Base-by-base conservation (phyloP, 2,888 invertebrate species). In the Drosophila melanosoma region DNA sequence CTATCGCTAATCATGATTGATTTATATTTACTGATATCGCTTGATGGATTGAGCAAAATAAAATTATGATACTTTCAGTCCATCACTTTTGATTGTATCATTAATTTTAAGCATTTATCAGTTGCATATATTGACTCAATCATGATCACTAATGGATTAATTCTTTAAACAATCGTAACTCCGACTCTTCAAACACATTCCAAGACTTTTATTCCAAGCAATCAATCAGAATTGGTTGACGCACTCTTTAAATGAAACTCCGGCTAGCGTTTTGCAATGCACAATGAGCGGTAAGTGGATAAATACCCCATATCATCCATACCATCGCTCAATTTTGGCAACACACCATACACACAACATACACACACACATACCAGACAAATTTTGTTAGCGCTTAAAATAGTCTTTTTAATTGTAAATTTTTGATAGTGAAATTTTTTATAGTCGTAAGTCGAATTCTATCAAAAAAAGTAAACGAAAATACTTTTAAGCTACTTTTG, bases 401-500 rank as follows among this genome's bases (percentile, higher is more conserved):
- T 74, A 51, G 57, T 69, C 64, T 77, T 63, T 66, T 79, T 69
- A 63, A 76, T 80, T 61, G 61, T 74, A 69, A 32, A 69, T 62
- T 81, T 69, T 69, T 12, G 38, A 69, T 81, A 81, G 76, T 58
- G 56, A 81, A 81, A 75, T 69, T 74, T 45, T 71, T 84, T 53
- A 58, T 71, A 76, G 80, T 69, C 56, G 49, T 75, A 87, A 71
- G 72, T 64, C 20, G 57, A 49, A 58, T 35, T 35, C 52, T 60
- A 74, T 26, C 48, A 65, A 58, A 76, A 59, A 78, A 75, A 75
- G 76, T 70, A 69, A 70, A 64, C 54, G 38, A 66, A 83, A 72
- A 76, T 87, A 86, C 69, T 86, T 85, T 84, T 88, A 88, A 84
- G 90, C 76, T 85, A 38, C n/a, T 76, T 84, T 71, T 84, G 83